Base-by-base conservation (phyloP, 2,797 vertebrate species). In the Oryzias sinensis region DNA sequence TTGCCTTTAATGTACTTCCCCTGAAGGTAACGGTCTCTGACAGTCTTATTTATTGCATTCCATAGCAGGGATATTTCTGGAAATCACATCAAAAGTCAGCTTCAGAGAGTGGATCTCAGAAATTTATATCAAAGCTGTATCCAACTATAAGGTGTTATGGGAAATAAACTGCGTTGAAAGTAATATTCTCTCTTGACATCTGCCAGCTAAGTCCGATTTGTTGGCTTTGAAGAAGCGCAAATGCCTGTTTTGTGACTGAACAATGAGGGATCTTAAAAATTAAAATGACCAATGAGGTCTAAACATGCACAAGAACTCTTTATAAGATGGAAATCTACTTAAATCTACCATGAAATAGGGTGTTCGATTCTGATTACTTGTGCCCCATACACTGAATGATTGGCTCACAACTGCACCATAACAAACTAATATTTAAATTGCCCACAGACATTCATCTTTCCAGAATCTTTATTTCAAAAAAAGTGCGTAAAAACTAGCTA, bases 271-370 rank as follows among this genome's bases (percentile, higher is more conserved):
- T 72, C 29, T 68, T 66, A 25, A 70, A 74, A 74, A 81, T 76
- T 65, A 74, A 80, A 79, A 63, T 24, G 49, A 63, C 49, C 68
- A 70, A 74, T 59, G 64, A 53, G 47, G 64, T 40, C 65, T 65
- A 77, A 58, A 59, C 68, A 75, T 74, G 77, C 76, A 59, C 57
- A 6, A 68, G 65, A 56, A 53, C 50, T 62, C 37, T 46, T 76
- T 80, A 85, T 64, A 67, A 76, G 71, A 49, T 41, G 65, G 69
- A 53, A 65, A 53, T 29, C 78, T 61, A 59, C 69, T 70, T 69
- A 83, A 89, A 84, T 83, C 79, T 87, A 86, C 72, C 87, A 82
- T 90, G 84, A 88, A 87, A 87, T 85, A 86, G 80, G 71, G 69
- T 75, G 76, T 88, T 85, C 79, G 70, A 69, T 74, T 66, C 14